Evolutionary conservation across 2,888 invertebrate genomes (phyloP).

Genomic region (Beris chalybata): DNA sequence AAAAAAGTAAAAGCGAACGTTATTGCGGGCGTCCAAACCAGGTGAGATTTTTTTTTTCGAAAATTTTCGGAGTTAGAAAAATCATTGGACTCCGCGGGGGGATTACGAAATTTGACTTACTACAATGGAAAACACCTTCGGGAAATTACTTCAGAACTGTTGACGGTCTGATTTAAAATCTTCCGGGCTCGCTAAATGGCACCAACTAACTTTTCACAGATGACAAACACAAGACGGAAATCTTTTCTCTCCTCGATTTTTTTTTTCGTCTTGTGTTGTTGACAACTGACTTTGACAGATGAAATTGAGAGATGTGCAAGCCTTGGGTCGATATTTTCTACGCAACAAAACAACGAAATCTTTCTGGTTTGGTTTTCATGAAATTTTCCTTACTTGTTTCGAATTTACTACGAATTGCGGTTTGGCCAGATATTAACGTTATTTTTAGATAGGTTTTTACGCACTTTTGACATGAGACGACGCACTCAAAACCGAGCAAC

Average conservation of each 20-base stretch:
- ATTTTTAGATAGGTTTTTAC: constrained; percentile 21
- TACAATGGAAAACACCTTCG: no score
- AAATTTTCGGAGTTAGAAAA: no score
- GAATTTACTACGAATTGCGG: background rate
- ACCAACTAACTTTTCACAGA: background rate
- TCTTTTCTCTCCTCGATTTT: constrained; percentile 6
- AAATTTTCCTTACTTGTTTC: constrained; percentile 19
- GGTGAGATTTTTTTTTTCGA: no score
- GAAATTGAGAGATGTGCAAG: constrained; percentile 4
- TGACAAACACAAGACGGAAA: constrained; percentile 17
- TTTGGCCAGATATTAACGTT: constrained; percentile 7
- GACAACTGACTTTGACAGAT: constrained; percentile 27
- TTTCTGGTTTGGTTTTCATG: background rate
- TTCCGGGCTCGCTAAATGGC: no score
- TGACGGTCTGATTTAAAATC: no score
- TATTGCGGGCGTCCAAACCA: no score
- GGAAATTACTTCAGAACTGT: no score
- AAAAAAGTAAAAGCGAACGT: no score
- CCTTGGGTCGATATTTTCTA: constrained; percentile 30
- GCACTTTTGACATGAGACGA: constrained; percentile 23
- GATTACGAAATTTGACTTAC: no score
- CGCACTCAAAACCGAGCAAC: constrained; percentile 15
- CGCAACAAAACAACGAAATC: constrained; percentile 1
- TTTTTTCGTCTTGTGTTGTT: constrained; percentile 14
- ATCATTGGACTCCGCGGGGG: no score